phyloP scores from a whole-genome alignment of 2,113 vertebrate genomes.

The Grammomys dolichurus region DNA sequence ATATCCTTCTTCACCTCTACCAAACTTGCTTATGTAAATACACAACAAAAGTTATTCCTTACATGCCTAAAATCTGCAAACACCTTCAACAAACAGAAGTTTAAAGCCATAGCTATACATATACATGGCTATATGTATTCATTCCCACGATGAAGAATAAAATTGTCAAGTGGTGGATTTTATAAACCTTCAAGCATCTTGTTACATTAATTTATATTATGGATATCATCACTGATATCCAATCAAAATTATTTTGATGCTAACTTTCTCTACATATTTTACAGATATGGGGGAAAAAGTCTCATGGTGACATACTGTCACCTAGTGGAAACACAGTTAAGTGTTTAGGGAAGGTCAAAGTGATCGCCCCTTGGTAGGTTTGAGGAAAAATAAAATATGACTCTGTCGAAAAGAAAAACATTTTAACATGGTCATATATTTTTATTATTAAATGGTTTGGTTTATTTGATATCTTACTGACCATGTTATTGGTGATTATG shows the following conservation, averaged over 20 bases:
- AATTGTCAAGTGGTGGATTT: background rate
- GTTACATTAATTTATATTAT: background rate
- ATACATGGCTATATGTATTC: background rate
- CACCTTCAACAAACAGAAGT: slow-evolving; percentile 20
- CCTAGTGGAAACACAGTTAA: slow-evolving; percentile 70
- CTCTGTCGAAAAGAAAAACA: background rate
- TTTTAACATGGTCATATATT: background rate
- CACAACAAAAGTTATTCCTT: background rate
- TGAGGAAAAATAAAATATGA: background rate
- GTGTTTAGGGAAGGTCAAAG: background rate
- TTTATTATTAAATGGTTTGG: background rate
- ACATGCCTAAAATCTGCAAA: slow-evolving; percentile 55
- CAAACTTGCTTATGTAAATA: background rate
- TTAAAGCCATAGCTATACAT: background rate
- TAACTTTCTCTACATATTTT: slow-evolving; percentile 37
- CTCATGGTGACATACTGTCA: slow-evolving; percentile 66
- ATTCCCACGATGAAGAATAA: background rate
- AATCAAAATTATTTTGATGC: background rate
- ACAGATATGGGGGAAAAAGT: background rate
- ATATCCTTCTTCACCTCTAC: background rate
- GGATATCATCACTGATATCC: background rate
- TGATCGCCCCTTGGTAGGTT: background rate
- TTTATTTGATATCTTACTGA: background rate
- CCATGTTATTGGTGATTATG: background rate
- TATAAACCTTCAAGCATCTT: background rate